phyloP scores from a whole-genome alignment of 2,113 vertebrate species.

The Nestor notabilis region DNA sequence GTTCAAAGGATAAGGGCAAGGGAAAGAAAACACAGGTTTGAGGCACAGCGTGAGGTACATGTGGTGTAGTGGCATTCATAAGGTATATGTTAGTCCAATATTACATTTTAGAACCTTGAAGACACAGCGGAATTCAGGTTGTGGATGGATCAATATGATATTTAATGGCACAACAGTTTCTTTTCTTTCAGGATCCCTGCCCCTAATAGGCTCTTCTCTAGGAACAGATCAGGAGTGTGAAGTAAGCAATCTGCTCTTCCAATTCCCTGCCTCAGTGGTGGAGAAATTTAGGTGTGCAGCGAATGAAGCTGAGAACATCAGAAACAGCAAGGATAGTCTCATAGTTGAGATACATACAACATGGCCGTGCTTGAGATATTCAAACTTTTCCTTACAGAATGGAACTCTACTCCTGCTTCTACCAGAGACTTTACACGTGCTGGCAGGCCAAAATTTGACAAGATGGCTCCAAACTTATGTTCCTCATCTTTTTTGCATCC shows the following conservation, averaged over 20 bases:
- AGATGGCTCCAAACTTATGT: not conserved
- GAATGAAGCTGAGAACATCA: not conserved
- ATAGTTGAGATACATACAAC: not conserved
- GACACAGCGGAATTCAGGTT: not conserved
- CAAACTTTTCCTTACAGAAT: not conserved
- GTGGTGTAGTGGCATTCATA: not conserved
- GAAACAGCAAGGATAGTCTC: not conserved
- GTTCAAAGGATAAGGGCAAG: not conserved
- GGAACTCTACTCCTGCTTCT: not conserved
- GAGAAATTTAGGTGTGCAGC: not conserved
- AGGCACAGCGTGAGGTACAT: not conserved
- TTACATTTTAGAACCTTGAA: not conserved
- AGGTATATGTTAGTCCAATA: not conserved
- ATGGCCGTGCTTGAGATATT: not conserved
- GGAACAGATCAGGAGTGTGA: not conserved
- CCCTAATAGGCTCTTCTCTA: not conserved
- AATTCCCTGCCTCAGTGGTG: not conserved
- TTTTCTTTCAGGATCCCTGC: not conserved
- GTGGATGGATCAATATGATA: not conserved
- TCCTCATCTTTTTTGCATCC: not conserved
- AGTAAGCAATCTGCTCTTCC: not conserved
- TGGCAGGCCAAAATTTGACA: not conserved
- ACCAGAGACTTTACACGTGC: not conserved
- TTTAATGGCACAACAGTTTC: not conserved
- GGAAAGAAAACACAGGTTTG: not conserved